phyloP scores from a whole-genome alignment of 2,797 vertebrate genomes.

The Lepus townsendii region DNA sequence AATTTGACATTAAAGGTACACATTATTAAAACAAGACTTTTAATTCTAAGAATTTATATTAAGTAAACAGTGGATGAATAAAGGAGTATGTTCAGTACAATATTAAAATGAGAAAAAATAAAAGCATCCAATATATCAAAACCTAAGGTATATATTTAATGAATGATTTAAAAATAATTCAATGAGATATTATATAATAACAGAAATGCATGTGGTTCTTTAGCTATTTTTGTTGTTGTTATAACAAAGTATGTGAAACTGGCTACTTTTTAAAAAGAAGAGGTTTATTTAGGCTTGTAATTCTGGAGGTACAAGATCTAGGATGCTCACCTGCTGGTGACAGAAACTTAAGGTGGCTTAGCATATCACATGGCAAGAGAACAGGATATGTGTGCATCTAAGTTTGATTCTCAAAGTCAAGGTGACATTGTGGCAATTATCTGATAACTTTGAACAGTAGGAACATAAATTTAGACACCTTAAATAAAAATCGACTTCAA shows the following conservation, averaged over 20 bases:
- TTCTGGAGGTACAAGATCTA: too few species aligned
- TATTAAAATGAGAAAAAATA: neutral
- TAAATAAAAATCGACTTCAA: neutral
- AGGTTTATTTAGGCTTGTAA: too few species aligned
- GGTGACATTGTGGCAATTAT: neutral
- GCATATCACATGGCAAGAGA: too few species aligned
- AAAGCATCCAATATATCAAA: neutral
- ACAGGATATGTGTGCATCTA: too few species aligned
- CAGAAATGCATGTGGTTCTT: neutral
- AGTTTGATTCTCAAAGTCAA: neutral
- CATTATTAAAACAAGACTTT: neutral
- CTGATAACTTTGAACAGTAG: neutral
- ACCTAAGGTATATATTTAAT: neutral
- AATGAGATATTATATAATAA: neutral
- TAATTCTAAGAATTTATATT: neutral
- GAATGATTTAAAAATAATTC: slow-evolving; percentile 3
- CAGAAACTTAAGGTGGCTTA: too few species aligned
- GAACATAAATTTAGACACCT: neutral
- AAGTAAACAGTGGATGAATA: neutral
- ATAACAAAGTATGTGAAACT: too few species aligned
- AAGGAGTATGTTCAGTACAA: neutral
- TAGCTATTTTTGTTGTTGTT: neutral
- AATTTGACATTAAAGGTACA: neutral
- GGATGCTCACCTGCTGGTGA: too few species aligned
- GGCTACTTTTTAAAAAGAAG: too few species aligned